Evolutionary conservation across 2,797 vertebrate species (phyloP).

Genomic region (Petrocephalus schoutedeni): DNA sequence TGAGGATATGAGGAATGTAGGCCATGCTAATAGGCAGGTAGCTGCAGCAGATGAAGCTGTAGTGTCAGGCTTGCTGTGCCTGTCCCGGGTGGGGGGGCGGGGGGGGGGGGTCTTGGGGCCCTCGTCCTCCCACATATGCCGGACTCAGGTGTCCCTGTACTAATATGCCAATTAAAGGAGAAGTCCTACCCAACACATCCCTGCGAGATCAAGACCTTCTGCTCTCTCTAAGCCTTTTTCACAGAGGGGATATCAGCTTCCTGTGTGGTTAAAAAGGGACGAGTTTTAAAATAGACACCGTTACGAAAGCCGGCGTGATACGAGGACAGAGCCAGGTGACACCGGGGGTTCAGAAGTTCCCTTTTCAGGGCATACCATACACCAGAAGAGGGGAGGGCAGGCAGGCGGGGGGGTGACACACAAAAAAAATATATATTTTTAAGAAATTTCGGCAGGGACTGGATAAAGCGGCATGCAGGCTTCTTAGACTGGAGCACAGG

Average conservation of each 20-base stretch:
- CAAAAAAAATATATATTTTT: background rate
- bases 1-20: background rate
- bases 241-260: background rate
- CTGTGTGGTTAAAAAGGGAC: background rate
- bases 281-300: background rate
- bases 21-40: background rate
- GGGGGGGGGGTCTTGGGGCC: background rate
- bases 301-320: background rate
- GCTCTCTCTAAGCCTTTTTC: background rate
- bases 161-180: constrained; percentile 7
- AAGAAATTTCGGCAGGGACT: background rate
- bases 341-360: background rate
- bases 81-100: background rate
- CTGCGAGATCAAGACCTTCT: background rate
- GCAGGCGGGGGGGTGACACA: background rate
- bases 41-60: background rate
- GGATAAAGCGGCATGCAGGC: background rate
- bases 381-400: background rate
- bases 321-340: background rate
- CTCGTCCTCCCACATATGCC: background rate
- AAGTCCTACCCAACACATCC: background rate
- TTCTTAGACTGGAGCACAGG: background rate
- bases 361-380: background rate
- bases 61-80: background rate
- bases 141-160: background rate